phyloP scores from a whole-genome alignment of 1,140 invertebrate genomes.

The Euura saliciscinereae region DNA sequence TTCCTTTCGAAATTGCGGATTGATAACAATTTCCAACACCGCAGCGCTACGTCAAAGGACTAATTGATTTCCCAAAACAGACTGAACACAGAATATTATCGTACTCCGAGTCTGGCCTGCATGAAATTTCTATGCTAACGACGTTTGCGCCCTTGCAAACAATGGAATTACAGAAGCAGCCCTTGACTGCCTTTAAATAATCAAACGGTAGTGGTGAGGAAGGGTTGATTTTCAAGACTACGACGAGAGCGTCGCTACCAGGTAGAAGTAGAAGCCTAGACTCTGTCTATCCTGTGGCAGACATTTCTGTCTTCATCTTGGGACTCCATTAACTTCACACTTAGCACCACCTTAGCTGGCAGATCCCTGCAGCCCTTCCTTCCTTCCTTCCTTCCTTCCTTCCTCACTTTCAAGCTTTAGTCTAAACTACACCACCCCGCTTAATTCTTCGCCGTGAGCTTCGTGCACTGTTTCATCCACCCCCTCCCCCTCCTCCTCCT shows the following conservation, averaged over 20 bases:
- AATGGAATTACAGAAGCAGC: background rate
- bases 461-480: too few species aligned
- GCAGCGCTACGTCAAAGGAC: background rate
- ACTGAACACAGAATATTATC: background rate
- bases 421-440: background rate
- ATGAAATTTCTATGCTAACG: conserved; percentile 1
- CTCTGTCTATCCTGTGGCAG: background rate
- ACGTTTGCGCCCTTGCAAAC: conserved; percentile 5
- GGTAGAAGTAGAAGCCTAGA: background rate
- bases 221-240: too few species aligned
- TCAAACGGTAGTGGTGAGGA: background rate
- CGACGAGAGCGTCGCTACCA: background rate
- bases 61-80: background rate
- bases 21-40: too few species aligned
- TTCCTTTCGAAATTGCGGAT: too few species aligned
- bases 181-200: conserved; percentile 7
- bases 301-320: conserved; percentile 38
- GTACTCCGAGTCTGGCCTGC: background rate
- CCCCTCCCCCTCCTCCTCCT: conserved; percentile 30
- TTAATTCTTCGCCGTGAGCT: background rate
- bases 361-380: background rate
- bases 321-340: conserved; percentile 61
- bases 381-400: conserved; percentile 6
- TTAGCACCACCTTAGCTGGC: conserved; percentile 48
- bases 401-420: background rate